A percentile compares a stretch with the other conserved stretches of the same genome.
These are phyloP conservation scores for Discoglossus pictus DNA, from an alignment of 2,797 vertebrate species.

Conservation along the genomic window DNA sequence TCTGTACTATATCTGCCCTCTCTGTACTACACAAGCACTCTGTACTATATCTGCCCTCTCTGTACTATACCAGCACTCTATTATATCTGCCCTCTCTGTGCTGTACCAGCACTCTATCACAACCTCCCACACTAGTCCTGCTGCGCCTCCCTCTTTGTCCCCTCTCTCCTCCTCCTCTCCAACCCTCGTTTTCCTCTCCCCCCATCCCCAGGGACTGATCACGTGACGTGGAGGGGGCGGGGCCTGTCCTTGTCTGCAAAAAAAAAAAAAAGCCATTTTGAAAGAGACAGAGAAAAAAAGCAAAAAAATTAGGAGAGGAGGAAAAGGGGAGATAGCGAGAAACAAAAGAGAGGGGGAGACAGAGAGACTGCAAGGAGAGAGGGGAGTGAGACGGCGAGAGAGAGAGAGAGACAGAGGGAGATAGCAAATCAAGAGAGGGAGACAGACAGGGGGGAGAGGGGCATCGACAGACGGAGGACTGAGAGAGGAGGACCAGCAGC, in stretches of 20 bases:
- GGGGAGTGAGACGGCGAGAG: not conserved
- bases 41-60: no score
- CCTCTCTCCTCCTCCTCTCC: conserved; percentile 18
- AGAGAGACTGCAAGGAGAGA: no score
- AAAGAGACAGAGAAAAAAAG: conserved; percentile 25
- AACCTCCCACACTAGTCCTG: not conserved
- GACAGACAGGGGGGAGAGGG: not conserved
- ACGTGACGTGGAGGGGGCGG: conserved; percentile 41
- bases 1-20: no score
- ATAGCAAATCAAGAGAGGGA: conserved; percentile 3
- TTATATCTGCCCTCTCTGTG: not conserved
- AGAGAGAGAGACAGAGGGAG: not conserved
- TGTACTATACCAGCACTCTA: not conserved
- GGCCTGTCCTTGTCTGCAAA: conserved; percentile 41
- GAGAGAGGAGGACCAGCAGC: conserved; percentile 10
- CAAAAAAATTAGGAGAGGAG: not conserved
- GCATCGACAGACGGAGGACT: not conserved
- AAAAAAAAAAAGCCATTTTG: conserved; percentile 51
- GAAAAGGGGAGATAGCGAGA: conserved; percentile 8
- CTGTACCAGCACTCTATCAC: not conserved
- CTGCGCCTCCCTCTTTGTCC: conserved; percentile 41
- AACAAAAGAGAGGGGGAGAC: conserved; percentile 11
- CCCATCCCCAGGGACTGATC: conserved; percentile 31
- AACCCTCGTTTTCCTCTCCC: conserved; percentile 8
- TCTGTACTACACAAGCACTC: no score